phyloP scores from a whole-genome alignment of 1,140 invertebrate species.

The Coenobita brevimanus region DNA sequence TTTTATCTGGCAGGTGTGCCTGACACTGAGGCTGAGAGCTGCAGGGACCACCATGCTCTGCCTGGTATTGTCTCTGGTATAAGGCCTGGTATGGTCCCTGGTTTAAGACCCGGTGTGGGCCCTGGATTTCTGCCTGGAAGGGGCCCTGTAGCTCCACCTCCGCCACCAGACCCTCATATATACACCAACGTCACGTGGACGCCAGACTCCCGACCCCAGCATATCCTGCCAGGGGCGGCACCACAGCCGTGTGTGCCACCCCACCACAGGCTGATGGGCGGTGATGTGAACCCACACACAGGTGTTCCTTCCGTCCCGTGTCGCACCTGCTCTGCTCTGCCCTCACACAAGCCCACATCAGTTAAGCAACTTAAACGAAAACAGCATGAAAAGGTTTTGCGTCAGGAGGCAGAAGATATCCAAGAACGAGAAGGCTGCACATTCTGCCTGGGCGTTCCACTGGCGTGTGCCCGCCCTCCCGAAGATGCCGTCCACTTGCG shows the following conservation, averaged over 20 bases:
- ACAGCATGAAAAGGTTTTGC: conserved; percentile 57
- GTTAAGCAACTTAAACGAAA: conserved; percentile 66
- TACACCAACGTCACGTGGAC: background rate
- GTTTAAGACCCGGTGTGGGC: background rate
- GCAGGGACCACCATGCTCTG: background rate
- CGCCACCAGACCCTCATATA: background rate
- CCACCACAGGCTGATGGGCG: conserved; percentile 3
- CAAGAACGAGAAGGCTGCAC: conserved; percentile 47
- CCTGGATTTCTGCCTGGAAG: background rate
- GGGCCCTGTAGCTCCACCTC: background rate
- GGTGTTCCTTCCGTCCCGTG: background rate
- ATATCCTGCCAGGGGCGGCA: background rate
- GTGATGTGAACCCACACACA: background rate
- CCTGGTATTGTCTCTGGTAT: background rate
- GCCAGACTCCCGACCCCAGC: background rate
- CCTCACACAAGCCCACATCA: conserved; percentile 58
- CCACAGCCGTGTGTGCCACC: background rate
- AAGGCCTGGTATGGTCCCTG: background rate
- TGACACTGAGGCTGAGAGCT: background rate
- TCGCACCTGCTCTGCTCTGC: background rate
- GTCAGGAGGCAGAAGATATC: conserved; percentile 49
- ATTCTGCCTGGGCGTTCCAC: conserved; percentile 58
- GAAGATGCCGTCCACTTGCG: conserved; percentile 50
- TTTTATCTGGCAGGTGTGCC: conserved; percentile 17
- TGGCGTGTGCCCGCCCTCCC: conserved; percentile 23